These are phyloP conservation scores for Metalampra italica DNA, from an alignment of 2,888 invertebrate species.

Conservation along the genomic window DNA sequence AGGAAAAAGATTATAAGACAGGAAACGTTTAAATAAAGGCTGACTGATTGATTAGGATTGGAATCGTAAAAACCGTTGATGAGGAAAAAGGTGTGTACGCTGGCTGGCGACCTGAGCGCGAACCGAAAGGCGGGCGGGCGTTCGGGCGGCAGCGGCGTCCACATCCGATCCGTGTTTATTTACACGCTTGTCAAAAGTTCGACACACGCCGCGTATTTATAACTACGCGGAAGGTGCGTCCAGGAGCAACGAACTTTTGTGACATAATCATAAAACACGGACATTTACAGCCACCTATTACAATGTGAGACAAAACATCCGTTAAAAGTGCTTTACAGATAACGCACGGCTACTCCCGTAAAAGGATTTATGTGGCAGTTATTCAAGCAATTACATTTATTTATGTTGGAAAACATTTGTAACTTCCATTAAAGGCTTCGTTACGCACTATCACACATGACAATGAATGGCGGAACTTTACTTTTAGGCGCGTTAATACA, in stretches of 20 bases:
- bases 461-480: too few species aligned
- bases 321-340: conserved; percentile 35
- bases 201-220: conserved; percentile 68
- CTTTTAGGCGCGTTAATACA: too few species aligned
- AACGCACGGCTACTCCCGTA: conserved; percentile 33
- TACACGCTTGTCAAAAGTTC: conserved; percentile 72
- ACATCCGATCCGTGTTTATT: conserved; percentile 60
- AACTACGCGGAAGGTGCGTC: conserved; percentile 67
- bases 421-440: not conserved
- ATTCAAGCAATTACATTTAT: conserved; percentile 6
- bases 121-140: not conserved
- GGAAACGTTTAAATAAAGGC: too few species aligned
- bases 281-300: conserved; percentile 30
- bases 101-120: not conserved
- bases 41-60: too few species aligned
- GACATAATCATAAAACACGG: conserved; percentile 52
- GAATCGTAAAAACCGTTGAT: too few species aligned
- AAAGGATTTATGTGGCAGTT: conserved; percentile 39
- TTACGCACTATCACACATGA: not conserved
- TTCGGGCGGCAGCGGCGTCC: conserved; percentile 22
- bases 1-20: too few species aligned
- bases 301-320: conserved; percentile 42
- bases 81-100: not conserved
- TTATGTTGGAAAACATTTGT: conserved; percentile 4
- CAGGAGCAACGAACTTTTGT: conserved; percentile 62